phyloP scores from a whole-genome alignment of 2,888 invertebrate species.

The Iselma pallidipennis region DNA sequence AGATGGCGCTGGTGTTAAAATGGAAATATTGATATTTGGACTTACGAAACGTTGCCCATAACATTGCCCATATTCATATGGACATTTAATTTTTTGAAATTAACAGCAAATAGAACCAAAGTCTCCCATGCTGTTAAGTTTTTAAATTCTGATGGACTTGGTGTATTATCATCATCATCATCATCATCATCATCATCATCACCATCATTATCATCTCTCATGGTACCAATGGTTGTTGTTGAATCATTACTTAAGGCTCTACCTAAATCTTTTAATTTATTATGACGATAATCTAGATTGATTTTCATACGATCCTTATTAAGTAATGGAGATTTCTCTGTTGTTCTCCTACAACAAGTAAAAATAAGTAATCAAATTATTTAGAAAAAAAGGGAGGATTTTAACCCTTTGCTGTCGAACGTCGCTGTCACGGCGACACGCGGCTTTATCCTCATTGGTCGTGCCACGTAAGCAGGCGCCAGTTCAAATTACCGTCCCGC shows the following conservation, averaged over 20 bases:
- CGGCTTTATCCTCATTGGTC: no score
- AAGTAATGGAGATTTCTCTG: constrained; percentile 50
- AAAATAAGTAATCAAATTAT: no score
- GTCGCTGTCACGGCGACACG: no score
- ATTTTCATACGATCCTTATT: constrained; percentile 62
- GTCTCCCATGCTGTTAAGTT: constrained; percentile 91
- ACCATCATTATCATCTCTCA: no score
- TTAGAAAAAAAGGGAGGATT: no score
- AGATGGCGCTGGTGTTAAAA: no score
- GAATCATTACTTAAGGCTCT: constrained; percentile 58
- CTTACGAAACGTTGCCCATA: constrained; percentile 90
- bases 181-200: constrained; percentile 48
- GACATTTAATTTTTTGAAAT: constrained; percentile 94
- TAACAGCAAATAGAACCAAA: constrained; percentile 91
- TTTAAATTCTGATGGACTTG: constrained; percentile 64
- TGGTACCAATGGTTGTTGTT: not conserved
- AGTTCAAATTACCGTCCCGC: no score
- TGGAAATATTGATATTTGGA: constrained; percentile 11
- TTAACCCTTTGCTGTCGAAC: no score
- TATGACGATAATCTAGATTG: constrained; percentile 60
- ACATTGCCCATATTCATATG: constrained; percentile 99
- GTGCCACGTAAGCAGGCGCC: no score
- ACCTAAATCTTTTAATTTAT: constrained; percentile 60
- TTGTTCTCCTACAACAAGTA: constrained; percentile 28
- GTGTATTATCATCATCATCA: constrained; percentile 57